Percentiles rank a stretch among this genome's conserved stretches.
These are phyloP conservation scores for Oikopleura dioica DNA, from an alignment of 23 tunicate species.

Conservation along the genomic window DNA sequence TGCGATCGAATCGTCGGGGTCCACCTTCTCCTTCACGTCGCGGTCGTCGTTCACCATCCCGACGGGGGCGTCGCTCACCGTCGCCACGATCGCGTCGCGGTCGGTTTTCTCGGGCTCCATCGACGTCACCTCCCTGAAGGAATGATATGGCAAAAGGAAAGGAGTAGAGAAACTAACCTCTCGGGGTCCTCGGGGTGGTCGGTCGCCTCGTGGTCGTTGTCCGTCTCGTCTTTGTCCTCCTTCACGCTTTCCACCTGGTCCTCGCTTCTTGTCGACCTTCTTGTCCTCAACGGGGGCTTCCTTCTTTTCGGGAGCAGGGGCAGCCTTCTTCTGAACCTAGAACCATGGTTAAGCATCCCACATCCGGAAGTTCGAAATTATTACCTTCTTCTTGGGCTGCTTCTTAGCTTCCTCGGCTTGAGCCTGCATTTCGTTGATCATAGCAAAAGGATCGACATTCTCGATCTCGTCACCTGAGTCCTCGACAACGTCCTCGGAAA, in stretches of 20 bases:
- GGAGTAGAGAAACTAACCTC: neutral
- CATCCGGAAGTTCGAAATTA: neutral
- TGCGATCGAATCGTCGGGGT: neutral
- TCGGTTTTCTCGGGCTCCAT: neutral
- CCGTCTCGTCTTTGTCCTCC: neutral
- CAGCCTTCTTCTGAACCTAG: neutral
- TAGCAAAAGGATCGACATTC: neutral
- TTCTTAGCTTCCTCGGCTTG: neutral
- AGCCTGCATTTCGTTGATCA: neutral
- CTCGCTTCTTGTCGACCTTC: neutral
- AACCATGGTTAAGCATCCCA: neutral
- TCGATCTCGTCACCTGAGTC: neutral
- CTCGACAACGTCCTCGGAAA: neutral
- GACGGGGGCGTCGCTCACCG: neutral
- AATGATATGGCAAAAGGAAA: neutral
- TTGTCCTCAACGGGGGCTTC: neutral
- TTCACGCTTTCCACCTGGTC: neutral
- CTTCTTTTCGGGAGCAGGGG: neutral
- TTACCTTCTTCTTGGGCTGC: neutral
- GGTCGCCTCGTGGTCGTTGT: neutral
- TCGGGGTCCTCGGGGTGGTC: neutral
- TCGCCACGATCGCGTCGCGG: neutral
- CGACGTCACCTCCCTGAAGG: neutral
- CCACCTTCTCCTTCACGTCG: too few species aligned
- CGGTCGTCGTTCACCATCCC: neutral